Evolutionary conservation across 2,113 vertebrate species (phyloP).

Genomic region (Casuarius casuarius): DNA sequence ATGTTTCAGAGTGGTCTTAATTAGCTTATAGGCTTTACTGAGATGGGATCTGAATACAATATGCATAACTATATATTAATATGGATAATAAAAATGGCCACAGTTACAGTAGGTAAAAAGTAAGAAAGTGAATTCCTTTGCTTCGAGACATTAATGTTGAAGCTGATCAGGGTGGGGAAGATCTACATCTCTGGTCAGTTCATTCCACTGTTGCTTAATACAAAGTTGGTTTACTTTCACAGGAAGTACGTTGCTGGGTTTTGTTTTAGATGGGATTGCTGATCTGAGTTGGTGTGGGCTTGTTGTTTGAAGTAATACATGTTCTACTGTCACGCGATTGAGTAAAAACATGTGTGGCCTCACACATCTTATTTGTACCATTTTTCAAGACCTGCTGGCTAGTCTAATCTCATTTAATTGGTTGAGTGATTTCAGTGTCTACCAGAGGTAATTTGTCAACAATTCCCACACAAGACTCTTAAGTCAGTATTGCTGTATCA

Average conservation of each 20-base stretch:
- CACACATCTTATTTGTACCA: not conserved
- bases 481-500: not conserved
- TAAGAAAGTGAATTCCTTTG: not conserved
- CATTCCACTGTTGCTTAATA: not conserved
- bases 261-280: conserved; percentile 11
- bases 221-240: not conserved
- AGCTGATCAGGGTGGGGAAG: not conserved
- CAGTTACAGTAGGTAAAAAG: not conserved
- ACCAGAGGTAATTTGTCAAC: conserved; percentile 33
- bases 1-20: not conserved
- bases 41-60: not conserved
- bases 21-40: not conserved
- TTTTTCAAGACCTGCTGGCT: conserved; percentile 2
- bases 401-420: conserved; percentile 57
- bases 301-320: conserved; percentile 1
- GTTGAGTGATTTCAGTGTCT: conserved; percentile 36
- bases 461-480: not conserved
- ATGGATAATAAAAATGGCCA: not conserved
- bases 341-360: conserved; percentile 12
- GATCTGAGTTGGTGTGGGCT: conserved; percentile 17
- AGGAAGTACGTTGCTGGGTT: not conserved
- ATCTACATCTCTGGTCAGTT: not conserved
- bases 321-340: conserved; percentile 13
- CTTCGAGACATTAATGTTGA: not conserved
- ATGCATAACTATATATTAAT: not conserved